A percentile compares a stretch with the other conserved stretches of the same genome.
Evolutionary conservation across 2,888 invertebrate genomes (phyloP).

Genomic region (Polydrusus pterygomalis): DNA sequence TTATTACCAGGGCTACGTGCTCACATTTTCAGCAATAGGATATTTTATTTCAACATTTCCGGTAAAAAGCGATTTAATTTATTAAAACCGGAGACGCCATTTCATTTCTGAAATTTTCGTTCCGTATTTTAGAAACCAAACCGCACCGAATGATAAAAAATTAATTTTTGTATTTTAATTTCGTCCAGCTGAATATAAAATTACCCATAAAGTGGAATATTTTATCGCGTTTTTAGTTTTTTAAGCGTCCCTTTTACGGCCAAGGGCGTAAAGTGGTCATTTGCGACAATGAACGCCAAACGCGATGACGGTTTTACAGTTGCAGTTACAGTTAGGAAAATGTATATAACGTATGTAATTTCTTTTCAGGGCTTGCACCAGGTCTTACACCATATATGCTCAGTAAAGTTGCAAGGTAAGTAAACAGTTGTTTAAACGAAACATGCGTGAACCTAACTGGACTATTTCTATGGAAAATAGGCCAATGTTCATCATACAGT

Average conservation of each 20-base stretch:
- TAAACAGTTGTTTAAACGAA: too few species aligned
- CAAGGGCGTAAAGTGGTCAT: not conserved
- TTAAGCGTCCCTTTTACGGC: not conserved
- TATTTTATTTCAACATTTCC: conserved; percentile 37
- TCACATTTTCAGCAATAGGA: conserved; percentile 29
- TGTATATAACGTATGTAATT: too few species aligned
- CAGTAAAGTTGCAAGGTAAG: too few species aligned
- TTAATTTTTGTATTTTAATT: conserved; percentile 11
- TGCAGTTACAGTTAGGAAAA: too few species aligned
- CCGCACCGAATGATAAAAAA: conserved; percentile 4
- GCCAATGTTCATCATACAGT: too few species aligned
- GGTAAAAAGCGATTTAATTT: conserved; percentile 37
- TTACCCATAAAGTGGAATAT: not conserved
- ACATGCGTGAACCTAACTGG: too few species aligned
- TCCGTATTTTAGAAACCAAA: conserved; percentile 6
- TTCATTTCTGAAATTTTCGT: conserved; percentile 9
- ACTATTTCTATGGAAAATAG: too few species aligned
- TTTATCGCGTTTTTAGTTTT: not conserved
- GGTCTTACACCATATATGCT: too few species aligned
- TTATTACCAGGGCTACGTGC: conserved; percentile 19
- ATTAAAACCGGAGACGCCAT: conserved; percentile 30
- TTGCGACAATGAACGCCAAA: too few species aligned
- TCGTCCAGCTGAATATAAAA: not conserved
- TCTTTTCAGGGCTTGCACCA: too few species aligned
- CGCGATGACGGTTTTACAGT: not conserved